Conservation (phyloP, 2,888 invertebrate species). For the Melipona beecheii region DNA sequence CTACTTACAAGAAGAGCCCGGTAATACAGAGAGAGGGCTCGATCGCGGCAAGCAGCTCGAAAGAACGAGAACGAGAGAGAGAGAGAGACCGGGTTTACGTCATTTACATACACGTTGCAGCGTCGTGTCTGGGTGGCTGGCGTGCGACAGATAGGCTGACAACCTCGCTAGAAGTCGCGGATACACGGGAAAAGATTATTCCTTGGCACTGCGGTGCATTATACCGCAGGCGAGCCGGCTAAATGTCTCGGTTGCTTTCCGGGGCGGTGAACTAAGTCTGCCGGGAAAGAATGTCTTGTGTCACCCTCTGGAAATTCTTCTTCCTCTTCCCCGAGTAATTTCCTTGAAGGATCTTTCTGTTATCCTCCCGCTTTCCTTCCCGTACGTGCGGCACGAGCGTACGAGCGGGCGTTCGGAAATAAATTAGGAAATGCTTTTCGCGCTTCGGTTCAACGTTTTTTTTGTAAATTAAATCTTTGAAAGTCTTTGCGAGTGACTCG, state of each 20-base stretch:
- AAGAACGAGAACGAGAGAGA: background rate
- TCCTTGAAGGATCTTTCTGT: background rate
- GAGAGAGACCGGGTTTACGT: constrained; percentile 55
- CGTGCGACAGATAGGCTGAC: constrained; percentile 60
- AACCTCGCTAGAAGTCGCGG: constrained; percentile 39
- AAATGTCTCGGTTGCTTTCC: constrained; percentile 33
- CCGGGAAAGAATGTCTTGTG: constrained; percentile 17
- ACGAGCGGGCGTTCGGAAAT: background rate
- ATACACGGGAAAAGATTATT: constrained; percentile 49
- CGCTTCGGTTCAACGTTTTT: too few relatives aligned
- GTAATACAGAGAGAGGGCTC: constrained; percentile 49
- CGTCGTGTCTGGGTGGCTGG: constrained; percentile 44
- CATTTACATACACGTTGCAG: constrained; percentile 71
- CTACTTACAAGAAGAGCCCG: constrained; percentile 49
- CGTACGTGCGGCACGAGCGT: background rate
- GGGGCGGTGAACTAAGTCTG: constrained; percentile 15
- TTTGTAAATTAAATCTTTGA: too few relatives aligned
- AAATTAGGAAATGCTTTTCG: too few relatives aligned
- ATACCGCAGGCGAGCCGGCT: constrained; percentile 28
- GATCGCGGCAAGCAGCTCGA: constrained; percentile 45
- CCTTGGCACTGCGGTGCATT: constrained; percentile 26
- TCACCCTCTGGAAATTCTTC: constrained; percentile 14
- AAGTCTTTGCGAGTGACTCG: too few relatives aligned
- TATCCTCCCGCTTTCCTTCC: background rate
- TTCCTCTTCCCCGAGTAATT: constrained; percentile 15